Evolutionary conservation across 2,888 invertebrate species (phyloP).

Genomic region (Lycocerus yunnanus): DNA sequence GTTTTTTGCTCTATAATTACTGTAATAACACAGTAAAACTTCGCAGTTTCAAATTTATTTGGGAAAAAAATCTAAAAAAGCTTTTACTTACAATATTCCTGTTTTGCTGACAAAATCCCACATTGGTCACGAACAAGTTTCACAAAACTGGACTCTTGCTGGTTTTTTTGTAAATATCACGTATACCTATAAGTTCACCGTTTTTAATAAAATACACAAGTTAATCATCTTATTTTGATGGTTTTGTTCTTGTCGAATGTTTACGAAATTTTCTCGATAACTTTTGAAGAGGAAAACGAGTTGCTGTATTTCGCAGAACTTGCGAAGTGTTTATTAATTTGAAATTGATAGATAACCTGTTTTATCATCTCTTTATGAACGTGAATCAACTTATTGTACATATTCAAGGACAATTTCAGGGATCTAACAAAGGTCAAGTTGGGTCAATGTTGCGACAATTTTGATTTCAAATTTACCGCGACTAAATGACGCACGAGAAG

Average conservation of each 20-base stretch:
- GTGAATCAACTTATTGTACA: neutral
- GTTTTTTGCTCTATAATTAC: neutral
- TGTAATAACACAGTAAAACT: neutral
- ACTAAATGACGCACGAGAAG: neutral
- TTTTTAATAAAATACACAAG: neutral
- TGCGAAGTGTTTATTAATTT: neutral
- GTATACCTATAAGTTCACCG: neutral
- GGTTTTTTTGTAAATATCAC: neutral
- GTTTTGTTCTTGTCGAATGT: neutral
- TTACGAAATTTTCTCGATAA: neutral
- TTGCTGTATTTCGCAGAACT: neutral
- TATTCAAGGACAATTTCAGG: conserved; percentile 16
- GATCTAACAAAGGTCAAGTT: conserved; percentile 26
- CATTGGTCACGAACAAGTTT: neutral
- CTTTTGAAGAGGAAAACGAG: neutral
- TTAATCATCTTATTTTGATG: neutral
- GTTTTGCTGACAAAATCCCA: neutral
- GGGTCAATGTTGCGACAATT: conserved; percentile 16
- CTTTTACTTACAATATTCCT: neutral
- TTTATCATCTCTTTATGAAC: conserved; percentile 7
- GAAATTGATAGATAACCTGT: conserved; percentile 14
- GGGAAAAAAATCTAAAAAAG: neutral
- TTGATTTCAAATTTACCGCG: conserved; percentile 1
- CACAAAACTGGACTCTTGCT: neutral
- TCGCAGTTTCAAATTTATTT: neutral